These are phyloP conservation scores for Pentalonia nigronervosa DNA, from an alignment of 1,140 invertebrate genomes.

Conservation along the genomic window DNA sequence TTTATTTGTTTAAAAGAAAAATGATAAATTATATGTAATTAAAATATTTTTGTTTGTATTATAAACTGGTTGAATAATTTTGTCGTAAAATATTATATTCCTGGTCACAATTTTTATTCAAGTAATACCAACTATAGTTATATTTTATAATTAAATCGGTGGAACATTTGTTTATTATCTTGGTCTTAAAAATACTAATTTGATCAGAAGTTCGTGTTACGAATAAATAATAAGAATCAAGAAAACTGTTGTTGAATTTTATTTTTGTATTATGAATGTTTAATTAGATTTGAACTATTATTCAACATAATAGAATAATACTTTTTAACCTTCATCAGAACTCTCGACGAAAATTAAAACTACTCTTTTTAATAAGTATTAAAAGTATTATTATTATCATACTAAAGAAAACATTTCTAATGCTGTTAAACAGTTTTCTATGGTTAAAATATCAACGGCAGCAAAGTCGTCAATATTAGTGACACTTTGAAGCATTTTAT, in stretches of 20 bases:
- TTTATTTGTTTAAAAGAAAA: background rate
- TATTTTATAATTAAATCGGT: background rate
- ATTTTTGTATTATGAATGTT: background rate
- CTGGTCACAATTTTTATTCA: background rate
- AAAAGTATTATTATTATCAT: background rate
- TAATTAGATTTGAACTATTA: background rate
- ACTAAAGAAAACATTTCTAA: background rate
- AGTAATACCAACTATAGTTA: background rate
- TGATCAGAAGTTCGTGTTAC: background rate
- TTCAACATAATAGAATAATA: background rate
- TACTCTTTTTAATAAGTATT: background rate
- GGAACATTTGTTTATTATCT: conserved; percentile 6
- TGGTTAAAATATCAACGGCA: background rate
- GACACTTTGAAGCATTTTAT: background rate
- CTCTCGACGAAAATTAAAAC: background rate
- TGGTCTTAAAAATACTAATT: background rate
- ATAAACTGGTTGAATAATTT: background rate
- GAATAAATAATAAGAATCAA: background rate
- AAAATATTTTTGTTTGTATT: background rate
- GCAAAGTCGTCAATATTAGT: background rate
- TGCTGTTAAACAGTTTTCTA: background rate
- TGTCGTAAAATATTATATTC: background rate
- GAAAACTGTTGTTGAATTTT: background rate
- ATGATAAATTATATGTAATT: background rate
- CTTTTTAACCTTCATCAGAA: background rate